phyloP scores from a whole-genome alignment of 1,140 invertebrate genomes.

The Copidosoma floridanum region DNA sequence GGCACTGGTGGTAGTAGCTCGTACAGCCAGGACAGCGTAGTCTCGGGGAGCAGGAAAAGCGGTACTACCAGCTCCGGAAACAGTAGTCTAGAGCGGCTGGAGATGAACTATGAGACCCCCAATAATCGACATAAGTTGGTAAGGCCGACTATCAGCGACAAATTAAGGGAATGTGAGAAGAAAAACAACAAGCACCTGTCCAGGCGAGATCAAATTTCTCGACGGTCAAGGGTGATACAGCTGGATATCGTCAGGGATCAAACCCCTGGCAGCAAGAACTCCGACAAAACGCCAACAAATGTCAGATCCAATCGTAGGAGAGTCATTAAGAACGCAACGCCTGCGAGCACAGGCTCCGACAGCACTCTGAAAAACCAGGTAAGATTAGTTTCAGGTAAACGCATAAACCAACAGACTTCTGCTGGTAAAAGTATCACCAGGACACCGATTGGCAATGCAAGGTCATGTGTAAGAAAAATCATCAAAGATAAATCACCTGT shows the following conservation, averaged over 20 bases:
- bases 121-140: too few relatives aligned
- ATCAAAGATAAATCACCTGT: too few relatives aligned
- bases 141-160: too few relatives aligned
- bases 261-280: not conserved
- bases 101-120: conserved; percentile 50
- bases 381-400: too few relatives aligned
- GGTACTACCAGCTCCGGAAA: conserved; percentile 47
- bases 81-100: conserved; percentile 51
- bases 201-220: too few relatives aligned
- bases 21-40: conserved; percentile 36
- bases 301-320: not conserved
- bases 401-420: too few relatives aligned
- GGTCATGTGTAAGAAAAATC: too few relatives aligned
- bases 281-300: not conserved
- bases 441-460: too few relatives aligned
- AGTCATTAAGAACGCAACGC: not conserved
- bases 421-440: too few relatives aligned
- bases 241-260: not conserved
- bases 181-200: too few relatives aligned
- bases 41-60: conserved; percentile 36
- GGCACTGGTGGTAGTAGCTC: too few relatives aligned
- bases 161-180: too few relatives aligned
- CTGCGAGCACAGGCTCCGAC: not conserved
- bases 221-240: not conserved
- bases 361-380: not conserved